These are phyloP conservation scores for Chrysomallon squamiferum DNA, from an alignment of 1,140 invertebrate species.

Conservation along the genomic window DNA sequence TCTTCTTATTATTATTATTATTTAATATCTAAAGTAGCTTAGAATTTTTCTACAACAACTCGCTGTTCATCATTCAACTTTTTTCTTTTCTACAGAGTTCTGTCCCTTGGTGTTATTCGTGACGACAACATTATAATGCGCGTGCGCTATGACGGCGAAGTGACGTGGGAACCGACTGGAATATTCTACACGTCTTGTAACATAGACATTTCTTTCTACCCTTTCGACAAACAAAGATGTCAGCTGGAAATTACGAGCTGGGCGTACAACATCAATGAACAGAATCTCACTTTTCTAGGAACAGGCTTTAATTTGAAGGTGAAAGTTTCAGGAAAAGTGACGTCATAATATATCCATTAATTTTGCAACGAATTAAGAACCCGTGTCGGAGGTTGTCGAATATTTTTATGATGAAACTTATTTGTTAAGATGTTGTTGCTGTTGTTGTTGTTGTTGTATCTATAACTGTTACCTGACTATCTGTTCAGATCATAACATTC, in stretches of 20 bases:
- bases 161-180: not conserved
- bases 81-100: not conserved
- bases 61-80: no score
- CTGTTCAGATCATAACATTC: not conserved
- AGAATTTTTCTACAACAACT: no score
- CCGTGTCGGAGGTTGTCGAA: not conserved
- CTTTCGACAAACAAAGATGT: conserved; percentile 3
- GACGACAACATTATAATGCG: not conserved
- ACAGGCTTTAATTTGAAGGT: conserved; percentile 1
- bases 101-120: not conserved
- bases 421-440: not conserved
- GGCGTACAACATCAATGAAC: not conserved
- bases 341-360: not conserved
- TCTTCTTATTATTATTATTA: no score
- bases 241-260: not conserved
- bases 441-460: not conserved
- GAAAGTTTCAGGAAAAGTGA: not conserved
- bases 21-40: no score
- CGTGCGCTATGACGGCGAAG: conserved; percentile 3
- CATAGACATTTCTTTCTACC: conserved; percentile 2
- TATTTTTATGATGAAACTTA: not conserved
- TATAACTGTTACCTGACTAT: not conserved
- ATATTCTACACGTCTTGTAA: not conserved
- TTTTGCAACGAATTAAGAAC: not conserved
- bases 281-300: not conserved